A percentile compares a stretch with the other conserved stretches of the same genome.
Evolutionary conservation across 2,113 vertebrate genomes (phyloP).

Genomic region (Thamnaconus septentrionalis): DNA sequence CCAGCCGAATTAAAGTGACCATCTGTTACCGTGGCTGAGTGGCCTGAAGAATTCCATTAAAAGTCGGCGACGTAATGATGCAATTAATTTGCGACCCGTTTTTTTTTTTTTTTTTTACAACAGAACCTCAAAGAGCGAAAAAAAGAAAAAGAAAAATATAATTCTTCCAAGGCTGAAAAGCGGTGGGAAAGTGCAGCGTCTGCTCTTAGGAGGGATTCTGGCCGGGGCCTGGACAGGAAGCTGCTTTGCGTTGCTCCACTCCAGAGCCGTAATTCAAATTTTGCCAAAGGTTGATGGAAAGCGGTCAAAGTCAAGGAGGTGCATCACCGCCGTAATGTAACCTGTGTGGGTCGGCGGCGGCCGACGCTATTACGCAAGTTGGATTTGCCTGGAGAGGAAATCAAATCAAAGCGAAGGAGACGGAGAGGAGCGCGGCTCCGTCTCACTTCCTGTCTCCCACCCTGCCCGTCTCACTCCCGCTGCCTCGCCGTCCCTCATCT

Average conservation of each 20-base stretch:
- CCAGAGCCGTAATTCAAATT: too few relatives aligned
- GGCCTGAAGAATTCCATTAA: slow-evolving; percentile 7
- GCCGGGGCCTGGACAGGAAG: too few relatives aligned
- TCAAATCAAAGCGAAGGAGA: slow-evolving; percentile 10
- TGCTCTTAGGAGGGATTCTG: too few relatives aligned
- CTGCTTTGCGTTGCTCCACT: too few relatives aligned
- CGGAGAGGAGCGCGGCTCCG: not conserved
- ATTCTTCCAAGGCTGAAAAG: too few relatives aligned
- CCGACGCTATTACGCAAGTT: not conserved
- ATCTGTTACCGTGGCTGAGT: slow-evolving; percentile 24
- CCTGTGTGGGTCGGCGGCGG: too few relatives aligned
- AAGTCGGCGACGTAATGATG: slow-evolving; percentile 12
- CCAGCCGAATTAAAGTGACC: slow-evolving; percentile 28
- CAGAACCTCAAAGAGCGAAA: slow-evolving; percentile 20
- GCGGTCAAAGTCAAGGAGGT: too few relatives aligned
- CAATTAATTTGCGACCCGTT: slow-evolving; percentile 25
- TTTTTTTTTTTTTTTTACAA: slow-evolving; percentile 6
- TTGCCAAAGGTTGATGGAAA: too few relatives aligned
- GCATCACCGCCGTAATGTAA: too few relatives aligned
- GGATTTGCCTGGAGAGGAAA: not conserved
- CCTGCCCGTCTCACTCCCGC: slow-evolving; percentile 20
- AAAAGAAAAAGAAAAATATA: too few relatives aligned
- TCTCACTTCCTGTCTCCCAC: slow-evolving; percentile 25
- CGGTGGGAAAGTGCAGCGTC: too few relatives aligned
- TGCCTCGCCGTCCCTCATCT: not conserved